Conservation (phyloP, 2,888 invertebrate genomes). For the Stenolophus ochropezus region DNA sequence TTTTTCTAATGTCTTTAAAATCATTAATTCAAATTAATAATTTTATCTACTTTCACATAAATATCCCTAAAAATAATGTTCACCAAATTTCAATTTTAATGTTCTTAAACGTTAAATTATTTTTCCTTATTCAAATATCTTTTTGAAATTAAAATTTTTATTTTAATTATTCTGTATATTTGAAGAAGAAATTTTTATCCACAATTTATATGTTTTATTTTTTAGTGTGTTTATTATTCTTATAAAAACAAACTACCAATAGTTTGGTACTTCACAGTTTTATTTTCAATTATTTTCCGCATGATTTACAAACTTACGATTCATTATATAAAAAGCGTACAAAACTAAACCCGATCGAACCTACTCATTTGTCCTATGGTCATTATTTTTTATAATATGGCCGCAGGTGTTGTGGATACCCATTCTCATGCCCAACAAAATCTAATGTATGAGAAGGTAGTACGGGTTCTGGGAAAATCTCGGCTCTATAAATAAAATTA, state of each 20-base stretch:
- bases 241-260: not conserved
- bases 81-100: too few species aligned
- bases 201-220: too few species aligned
- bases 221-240: too few species aligned
- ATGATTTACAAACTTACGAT: slow-evolving; percentile 14
- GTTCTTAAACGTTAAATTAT: too few species aligned
- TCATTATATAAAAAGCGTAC: not conserved
- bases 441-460: slow-evolving; percentile 3
- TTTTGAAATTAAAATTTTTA: too few species aligned
- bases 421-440: not conserved
- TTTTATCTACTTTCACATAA: too few species aligned
- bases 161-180: too few species aligned
- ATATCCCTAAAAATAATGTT: too few species aligned
- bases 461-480: slow-evolving; percentile 23
- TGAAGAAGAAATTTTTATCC: too few species aligned
- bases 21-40: too few species aligned
- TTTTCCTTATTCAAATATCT: too few species aligned
- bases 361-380: not conserved
- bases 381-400: not conserved
- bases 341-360: slow-evolving; percentile 15
- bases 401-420: slow-evolving; percentile 11
- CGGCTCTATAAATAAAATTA: slow-evolving; percentile 27
- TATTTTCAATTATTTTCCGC: not conserved
- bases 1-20: too few species aligned
- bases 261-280: not conserved